Evolutionary conservation across 2,888 invertebrate genomes (phyloP).

Genomic region (Fissipunctia ypsillon): DNA sequence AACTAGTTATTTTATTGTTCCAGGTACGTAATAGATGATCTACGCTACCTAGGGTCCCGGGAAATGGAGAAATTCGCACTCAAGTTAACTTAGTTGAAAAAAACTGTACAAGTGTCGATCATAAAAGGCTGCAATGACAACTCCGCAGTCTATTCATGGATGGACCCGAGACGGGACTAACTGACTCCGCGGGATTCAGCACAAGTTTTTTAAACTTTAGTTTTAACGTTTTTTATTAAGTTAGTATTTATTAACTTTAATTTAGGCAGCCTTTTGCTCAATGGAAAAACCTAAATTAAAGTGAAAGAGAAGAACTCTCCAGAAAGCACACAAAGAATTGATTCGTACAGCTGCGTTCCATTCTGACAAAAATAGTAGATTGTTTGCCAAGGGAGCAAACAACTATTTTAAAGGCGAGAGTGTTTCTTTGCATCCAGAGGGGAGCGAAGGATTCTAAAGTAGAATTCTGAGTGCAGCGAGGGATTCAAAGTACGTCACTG

Average conservation of each 20-base stretch:
- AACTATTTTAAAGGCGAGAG: no score
- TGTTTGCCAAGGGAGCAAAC: no score
- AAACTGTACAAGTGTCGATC: conserved; percentile 22
- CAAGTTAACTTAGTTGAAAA: conserved; percentile 71
- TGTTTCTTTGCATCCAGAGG: no score
- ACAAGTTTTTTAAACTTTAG: conserved; percentile 13
- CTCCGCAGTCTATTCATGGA: conserved; percentile 27
- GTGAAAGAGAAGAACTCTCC: no score
- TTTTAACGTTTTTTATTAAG: no score
- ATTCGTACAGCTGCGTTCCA: background rate
- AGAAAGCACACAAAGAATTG: no score
- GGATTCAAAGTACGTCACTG: no score
- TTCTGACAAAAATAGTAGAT: conserved; percentile 1
- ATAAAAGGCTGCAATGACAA: conserved; percentile 1
- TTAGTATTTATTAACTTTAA: background rate
- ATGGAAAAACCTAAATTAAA: no score
- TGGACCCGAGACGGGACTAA: background rate
- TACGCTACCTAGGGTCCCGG: conserved; percentile 84
- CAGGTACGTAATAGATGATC: conserved; percentile 93
- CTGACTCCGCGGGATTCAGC: background rate
- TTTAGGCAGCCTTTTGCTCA: no score
- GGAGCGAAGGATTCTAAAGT: no score
- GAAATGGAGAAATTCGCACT: conserved; percentile 71
- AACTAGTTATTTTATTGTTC: background rate
- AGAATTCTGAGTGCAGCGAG: no score